Evolutionary conservation across 2,797 vertebrate species (phyloP), one percentile per base, ranked within the genome.

Genomic region (Paramormyrops hopkinsi): DNA sequence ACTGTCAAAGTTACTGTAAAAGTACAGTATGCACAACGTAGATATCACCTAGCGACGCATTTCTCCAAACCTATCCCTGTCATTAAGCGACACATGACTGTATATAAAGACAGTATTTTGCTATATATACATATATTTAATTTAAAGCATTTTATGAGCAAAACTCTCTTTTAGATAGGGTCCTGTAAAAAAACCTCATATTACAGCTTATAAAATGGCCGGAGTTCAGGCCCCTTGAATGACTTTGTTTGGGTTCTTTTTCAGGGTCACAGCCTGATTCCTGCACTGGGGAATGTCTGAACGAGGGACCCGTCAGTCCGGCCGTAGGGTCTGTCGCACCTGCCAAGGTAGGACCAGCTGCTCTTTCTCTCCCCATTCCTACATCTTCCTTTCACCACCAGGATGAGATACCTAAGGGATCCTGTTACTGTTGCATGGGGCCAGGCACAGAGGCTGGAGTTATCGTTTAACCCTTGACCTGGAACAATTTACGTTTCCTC

Each of bases 221-320:
- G 1, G 37, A 2, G 73, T 25, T 25, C 17, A 89, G 41, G 76
- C 54, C 41, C 37, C 53, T 86, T 51, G 41, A 46, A 14, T 86
- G 53, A 54, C 76, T 59, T 89, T 89, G 33, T 89, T 12, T 91
- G 33, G 89, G 83, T 92, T 88, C 93, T 65, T 94, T 89, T 88
- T 65, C 92, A 96, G 95, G 93, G 92, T 92, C 94, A 92, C 92
- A 92, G 91, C 93, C 94, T 82, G 91, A 93, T 90, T 93, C 92
- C 89, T 92, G 91, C 91, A 91, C 91, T 90, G 90, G 92, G 91
- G 92, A 92, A 90, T 93, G 88, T 91, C 89, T 56, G 76, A 93
- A 95, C 90, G 92, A 93, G 89, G 91, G 92, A 59, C 46, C 88
- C 89, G 90, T 87, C 88, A 93, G 93, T 91, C 91, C 90, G 6